Evolutionary conservation across 1,140 invertebrate species (phyloP), one percentile per base, ranked within the genome.

Genomic region (Brachystomella parvula): DNA sequence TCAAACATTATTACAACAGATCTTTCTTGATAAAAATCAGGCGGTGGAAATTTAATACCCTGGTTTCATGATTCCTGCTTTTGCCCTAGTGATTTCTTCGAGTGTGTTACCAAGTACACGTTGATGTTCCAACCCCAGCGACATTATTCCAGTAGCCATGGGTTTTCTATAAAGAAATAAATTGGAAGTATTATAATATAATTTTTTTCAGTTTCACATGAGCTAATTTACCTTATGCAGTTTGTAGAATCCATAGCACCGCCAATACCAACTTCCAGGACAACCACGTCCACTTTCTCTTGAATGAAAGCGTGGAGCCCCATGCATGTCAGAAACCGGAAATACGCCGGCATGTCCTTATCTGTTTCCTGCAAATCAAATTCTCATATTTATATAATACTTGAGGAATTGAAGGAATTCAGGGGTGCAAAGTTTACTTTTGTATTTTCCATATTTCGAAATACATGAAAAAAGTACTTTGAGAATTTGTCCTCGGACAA

Each of bases 221-320:
- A 26, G 17, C 1, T 19, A 31, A 66, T 53, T 73, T 80, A 89
- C 87, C 83, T 83, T 33, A 98, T 76, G 6, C 98, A 80, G 82
- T 99, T 99, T 1, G 97, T 99, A 71, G 86, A 89, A 77, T 99
- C 97, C 72, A 87, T 87, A 76, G 90, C 85, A 0, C 97, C 97
- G 0, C 97, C 97, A 71, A 99, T 96, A 15, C 97, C 97, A 53
- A 98, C 96, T 82, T 99, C 97, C 6, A 99, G 76, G 44, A 99
- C 86, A 1, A 89, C 90, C 6, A 96, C 94, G 77, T 99, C 93
- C 3, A 95, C 86, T 69, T 92, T 84, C 76, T 94, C 88, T 61
- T 86, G 78, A 0, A 94, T 56, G 78, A 99, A 98, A 2, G 96
- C 79, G 74, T 95, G 84, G 72, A 96, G 90, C 19, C 92, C 89